These are phyloP conservation scores for Pammene fasciana DNA, from an alignment of 2,888 invertebrate genomes.

Conservation along the genomic window DNA sequence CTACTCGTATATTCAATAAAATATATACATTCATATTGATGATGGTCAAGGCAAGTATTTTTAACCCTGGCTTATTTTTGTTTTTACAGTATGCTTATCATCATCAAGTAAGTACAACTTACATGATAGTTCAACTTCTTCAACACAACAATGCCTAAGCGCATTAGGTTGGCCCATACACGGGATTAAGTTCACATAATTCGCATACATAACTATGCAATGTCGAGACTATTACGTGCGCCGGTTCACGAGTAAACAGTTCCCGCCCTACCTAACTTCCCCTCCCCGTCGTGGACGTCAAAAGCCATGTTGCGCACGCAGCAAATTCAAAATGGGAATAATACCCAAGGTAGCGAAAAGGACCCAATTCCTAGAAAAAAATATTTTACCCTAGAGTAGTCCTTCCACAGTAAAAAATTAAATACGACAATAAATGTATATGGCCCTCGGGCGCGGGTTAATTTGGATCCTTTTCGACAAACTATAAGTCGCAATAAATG, in stretches of 20 bases:
- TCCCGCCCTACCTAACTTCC: neutral
- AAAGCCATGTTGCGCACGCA: neutral
- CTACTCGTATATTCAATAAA: neutral
- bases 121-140: neutral
- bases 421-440: no score
- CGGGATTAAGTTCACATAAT: neutral
- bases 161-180: neutral
- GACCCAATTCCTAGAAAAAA: neutral
- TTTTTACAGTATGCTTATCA: neutral
- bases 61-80: neutral
- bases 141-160: neutral
- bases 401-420: no score
- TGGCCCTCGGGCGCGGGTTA: neutral
- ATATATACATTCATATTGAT: slow-evolving; percentile 5
- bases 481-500: neutral
- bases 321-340: neutral
- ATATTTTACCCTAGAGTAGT: no score
- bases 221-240: neutral
- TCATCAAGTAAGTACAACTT: neutral
- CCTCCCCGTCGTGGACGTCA: neutral
- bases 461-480: neutral
- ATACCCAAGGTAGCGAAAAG: neutral
- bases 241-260: neutral
- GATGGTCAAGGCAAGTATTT: neutral
- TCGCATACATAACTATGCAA: neutral